Conservation (phyloP, 2,888 invertebrate genomes). For the Acrocyrtus sp. region DNA sequence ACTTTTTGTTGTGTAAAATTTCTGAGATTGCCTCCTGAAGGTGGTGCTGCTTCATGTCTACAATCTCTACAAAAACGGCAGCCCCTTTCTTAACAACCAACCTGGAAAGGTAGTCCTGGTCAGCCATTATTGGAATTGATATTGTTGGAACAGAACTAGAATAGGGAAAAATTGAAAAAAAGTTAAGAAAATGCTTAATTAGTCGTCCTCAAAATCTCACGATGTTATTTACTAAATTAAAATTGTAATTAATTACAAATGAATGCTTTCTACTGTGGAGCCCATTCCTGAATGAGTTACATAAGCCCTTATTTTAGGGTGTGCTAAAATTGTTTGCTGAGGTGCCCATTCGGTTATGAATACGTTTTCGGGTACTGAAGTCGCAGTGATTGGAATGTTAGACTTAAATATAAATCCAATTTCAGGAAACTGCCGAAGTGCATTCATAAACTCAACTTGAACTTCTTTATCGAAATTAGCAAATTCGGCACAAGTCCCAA, state of each 20-base stretch:
- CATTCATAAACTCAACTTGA: slow-evolving; percentile 19
- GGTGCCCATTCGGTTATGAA: slow-evolving; percentile 21
- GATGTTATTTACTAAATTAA: too few species aligned
- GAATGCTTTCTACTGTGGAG: neutral
- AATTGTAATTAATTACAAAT: too few species aligned
- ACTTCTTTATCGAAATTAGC: slow-evolving; percentile 2
- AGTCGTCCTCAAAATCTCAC: too few species aligned
- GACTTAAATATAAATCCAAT: slow-evolving; percentile 26
- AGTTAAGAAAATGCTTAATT: slow-evolving; percentile 51
- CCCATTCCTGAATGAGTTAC: slow-evolving; percentile 9
- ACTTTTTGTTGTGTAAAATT: neutral
- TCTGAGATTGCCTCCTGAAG: slow-evolving; percentile 27
- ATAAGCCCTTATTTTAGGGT: slow-evolving; percentile 3
- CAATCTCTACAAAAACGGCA: slow-evolving; percentile 54
- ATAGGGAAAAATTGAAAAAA: slow-evolving; percentile 51
- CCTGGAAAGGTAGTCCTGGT: slow-evolving; percentile 56
- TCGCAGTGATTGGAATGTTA: neutral
- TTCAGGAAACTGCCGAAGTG: neutral
- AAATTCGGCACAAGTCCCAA: slow-evolving; percentile 19
- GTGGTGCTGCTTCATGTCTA: slow-evolving; percentile 22
- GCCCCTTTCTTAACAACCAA: slow-evolving; percentile 21
- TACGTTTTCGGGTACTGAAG: slow-evolving; percentile 4
- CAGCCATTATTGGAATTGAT: slow-evolving; percentile 46
- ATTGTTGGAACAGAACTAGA: slow-evolving; percentile 53
- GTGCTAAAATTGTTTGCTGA: slow-evolving; percentile 27